phyloP scores from a whole-genome alignment of 2,113 vertebrate species.

The Silurus glanis region DNA sequence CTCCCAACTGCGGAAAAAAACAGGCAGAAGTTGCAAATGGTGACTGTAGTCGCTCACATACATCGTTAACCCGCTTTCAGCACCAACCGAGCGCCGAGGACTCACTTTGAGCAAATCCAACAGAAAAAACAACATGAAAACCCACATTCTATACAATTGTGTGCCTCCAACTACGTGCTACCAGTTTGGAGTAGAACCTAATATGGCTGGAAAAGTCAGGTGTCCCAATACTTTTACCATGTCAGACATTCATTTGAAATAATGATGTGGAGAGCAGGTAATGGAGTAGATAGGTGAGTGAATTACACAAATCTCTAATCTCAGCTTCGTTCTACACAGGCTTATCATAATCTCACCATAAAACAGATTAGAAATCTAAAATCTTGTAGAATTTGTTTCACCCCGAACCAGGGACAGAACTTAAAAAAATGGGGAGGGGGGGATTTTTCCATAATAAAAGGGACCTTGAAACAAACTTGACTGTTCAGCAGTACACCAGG shows the following conservation, averaged over 20 bases:
- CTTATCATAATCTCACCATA: not conserved
- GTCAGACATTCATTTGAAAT: not conserved
- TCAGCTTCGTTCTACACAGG: not conserved
- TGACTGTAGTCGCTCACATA: not conserved
- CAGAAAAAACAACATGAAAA: not conserved
- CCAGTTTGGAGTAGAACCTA: too few species aligned
- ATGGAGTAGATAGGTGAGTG: not conserved
- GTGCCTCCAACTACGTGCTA: too few species aligned
- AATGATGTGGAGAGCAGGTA: not conserved
- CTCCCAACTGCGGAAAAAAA: constrained; percentile 72
- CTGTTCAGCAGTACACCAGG: not conserved
- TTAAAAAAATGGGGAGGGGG: too few species aligned
- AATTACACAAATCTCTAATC: not conserved
- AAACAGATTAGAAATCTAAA: too few species aligned
- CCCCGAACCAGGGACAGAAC: too few species aligned
- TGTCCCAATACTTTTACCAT: too few species aligned
- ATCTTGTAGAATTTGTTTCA: too few species aligned
- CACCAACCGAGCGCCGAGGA: not conserved
- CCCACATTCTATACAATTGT: too few species aligned
- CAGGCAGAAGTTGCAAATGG: not conserved
- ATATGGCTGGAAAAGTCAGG: too few species aligned
- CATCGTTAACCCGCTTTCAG: not conserved
- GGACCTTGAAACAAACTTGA: not conserved
- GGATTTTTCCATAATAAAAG: not conserved
- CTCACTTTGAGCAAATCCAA: not conserved